Evolutionary conservation across 2,797 vertebrate genomes (phyloP).

Genomic region (Betta splendens): DNA sequence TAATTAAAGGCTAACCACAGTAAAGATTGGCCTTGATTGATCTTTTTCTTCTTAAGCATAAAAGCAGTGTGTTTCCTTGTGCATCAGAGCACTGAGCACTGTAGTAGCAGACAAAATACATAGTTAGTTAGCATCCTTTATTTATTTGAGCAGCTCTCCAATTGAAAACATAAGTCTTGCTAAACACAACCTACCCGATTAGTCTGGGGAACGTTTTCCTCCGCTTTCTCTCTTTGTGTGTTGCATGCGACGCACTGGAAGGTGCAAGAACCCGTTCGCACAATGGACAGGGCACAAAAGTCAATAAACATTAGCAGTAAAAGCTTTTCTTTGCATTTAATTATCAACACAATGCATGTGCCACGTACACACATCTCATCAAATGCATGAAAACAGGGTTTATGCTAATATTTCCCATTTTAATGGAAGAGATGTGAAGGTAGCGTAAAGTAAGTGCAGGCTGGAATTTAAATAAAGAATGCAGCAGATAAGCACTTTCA

Average conservation of each 20-base stretch:
- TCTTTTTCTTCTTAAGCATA: background rate
- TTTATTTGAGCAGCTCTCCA: background rate
- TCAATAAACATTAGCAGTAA: conserved; percentile 9
- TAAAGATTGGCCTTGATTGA: conserved; percentile 26
- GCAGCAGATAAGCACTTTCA: conserved; percentile 6
- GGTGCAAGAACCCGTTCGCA: conserved; percentile 12
- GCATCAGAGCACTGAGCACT: conserved; percentile 17
- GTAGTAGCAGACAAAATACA: conserved; percentile 17
- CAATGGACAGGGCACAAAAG: conserved; percentile 5
- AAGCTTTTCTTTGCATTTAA: conserved; percentile 21
- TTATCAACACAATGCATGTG: conserved; percentile 13
- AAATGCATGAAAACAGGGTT: conserved; percentile 19
- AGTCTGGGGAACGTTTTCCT: conserved; percentile 1
- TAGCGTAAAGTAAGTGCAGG: background rate
- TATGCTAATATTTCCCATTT: conserved; percentile 17
- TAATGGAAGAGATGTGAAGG: background rate
- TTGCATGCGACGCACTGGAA: background rate
- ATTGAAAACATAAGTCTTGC: conserved; percentile 6
- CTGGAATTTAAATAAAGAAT: conserved; percentile 3
- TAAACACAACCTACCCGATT: conserved; percentile 13
- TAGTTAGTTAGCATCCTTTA: background rate
- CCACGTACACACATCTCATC: conserved; percentile 3
- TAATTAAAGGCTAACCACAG: conserved; percentile 38
- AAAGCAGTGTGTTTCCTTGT: background rate
- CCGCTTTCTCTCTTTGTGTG: background rate